A percentile compares a stretch with the other conserved stretches of the same genome.
These are phyloP conservation scores for Papilio glaucus DNA, from an alignment of 1,140 invertebrate genomes.

Conservation along the genomic window DNA sequence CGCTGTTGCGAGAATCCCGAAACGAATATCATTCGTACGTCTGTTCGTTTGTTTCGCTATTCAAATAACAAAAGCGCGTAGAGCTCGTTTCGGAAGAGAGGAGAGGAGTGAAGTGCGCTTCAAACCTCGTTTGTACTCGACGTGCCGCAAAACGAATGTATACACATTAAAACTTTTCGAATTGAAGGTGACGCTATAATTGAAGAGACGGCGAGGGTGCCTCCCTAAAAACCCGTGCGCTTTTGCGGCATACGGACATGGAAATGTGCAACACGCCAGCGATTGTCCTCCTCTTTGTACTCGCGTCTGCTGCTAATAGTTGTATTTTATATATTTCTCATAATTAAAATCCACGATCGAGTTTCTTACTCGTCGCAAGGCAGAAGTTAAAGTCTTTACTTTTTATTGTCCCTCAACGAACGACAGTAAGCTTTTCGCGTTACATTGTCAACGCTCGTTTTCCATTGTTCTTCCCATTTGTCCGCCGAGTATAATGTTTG, in stretches of 20 bases:
- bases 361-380: conserved; percentile 26
- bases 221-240: conserved; percentile 42
- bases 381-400: conserved; percentile 32
- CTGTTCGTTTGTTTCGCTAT: conserved; percentile 67
- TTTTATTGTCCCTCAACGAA: conserved; percentile 44
- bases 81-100: conserved; percentile 59
- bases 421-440: conserved; percentile 49
- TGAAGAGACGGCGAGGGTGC: conserved; percentile 52
- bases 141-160: conserved; percentile 67
- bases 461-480: conserved; percentile 56
- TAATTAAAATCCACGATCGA: conserved; percentile 36
- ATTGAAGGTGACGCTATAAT: conserved; percentile 70
- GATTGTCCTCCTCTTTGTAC: conserved; percentile 24
- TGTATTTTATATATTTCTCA: conserved; percentile 32
- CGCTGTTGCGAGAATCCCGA: background rate
- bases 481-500: conserved; percentile 49
- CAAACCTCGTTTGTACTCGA: conserved; percentile 64
- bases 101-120: conserved; percentile 65
- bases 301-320: conserved; percentile 12
- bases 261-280: conserved; percentile 31
- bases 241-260: conserved; percentile 42
- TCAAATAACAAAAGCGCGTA: conserved; percentile 73
- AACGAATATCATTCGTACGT: conserved; percentile 61
- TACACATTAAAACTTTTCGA: conserved; percentile 78
- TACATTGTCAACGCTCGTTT: conserved; percentile 53